Conservation (phyloP, 1,140 invertebrate genomes). For the Choristoneura fumiferana region DNA sequence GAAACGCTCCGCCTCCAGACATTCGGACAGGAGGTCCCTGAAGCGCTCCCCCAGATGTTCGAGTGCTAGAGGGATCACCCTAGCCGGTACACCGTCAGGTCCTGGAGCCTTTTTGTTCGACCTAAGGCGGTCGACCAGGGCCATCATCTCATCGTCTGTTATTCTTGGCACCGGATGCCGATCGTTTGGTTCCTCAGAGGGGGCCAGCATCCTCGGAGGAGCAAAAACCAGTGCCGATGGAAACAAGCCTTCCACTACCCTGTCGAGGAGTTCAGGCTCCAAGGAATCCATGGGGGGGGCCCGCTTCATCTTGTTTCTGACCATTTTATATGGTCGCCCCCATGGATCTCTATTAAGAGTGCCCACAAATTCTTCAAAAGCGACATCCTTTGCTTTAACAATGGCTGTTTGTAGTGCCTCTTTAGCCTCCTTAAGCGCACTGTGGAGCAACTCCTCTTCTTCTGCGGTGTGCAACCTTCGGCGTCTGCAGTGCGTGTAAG, state of each 20-base stretch:
- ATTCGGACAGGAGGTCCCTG: background rate
- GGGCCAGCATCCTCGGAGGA: background rate
- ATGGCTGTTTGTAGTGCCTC: conserved; percentile 23
- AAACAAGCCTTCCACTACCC: background rate
- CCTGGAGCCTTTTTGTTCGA: background rate
- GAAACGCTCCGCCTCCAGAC: background rate
- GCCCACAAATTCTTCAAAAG: conserved; percentile 28
- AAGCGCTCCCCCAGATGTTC: background rate
- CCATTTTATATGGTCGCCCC: conserved; percentile 39
- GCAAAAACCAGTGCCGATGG: background rate
- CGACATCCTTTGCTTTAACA: conserved; percentile 20
- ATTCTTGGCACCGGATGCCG: background rate
- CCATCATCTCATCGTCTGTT: background rate
- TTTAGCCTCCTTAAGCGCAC: background rate
- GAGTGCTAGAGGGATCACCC: background rate
- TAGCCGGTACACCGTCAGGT: background rate
- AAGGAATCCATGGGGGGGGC: conserved; percentile 29
- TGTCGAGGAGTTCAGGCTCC: background rate
- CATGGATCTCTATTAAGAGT: conserved; percentile 41
- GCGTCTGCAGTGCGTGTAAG: background rate
- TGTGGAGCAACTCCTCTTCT: background rate
- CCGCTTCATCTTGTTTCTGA: conserved; percentile 27
- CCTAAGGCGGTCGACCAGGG: background rate
- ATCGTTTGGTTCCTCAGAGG: background rate
- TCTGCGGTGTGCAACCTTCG: background rate